A percentile compares a stretch with the other conserved stretches of the same genome.
These are phyloP conservation scores for Trypoxylon attenuatum DNA, from an alignment of 2,888 invertebrate genomes.

Conservation along the genomic window DNA sequence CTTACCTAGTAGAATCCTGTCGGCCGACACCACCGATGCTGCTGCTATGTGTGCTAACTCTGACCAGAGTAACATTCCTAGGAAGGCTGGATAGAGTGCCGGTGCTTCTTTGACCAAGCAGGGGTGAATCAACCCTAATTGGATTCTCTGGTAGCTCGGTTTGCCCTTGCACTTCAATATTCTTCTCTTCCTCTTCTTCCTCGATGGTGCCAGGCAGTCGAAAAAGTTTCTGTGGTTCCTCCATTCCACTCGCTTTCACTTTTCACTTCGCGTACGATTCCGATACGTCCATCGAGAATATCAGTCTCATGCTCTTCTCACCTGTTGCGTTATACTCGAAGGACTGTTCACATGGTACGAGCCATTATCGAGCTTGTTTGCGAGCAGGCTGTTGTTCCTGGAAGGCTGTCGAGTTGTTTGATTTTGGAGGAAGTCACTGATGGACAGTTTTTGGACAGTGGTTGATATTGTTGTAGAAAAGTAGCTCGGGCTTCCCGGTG, in stretches of 20 bases:
- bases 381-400: too few relatives aligned
- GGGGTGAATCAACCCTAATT: constrained; percentile 62
- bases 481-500: too few relatives aligned
- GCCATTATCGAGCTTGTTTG: too few relatives aligned
- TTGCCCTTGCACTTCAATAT: constrained; percentile 44
- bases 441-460: constrained; percentile 38
- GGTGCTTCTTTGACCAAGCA: constrained; percentile 53
- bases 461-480: too few relatives aligned
- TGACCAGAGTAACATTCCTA: constrained; percentile 76
- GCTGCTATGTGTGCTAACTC: constrained; percentile 79
- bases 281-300: constrained; percentile 16
- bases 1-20: constrained; percentile 78
- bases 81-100: constrained; percentile 57
- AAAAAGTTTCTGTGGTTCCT: constrained; percentile 69
- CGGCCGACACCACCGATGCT: constrained; percentile 78
- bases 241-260: constrained; percentile 52
- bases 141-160: constrained; percentile 34
- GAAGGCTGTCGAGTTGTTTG: too few relatives aligned
- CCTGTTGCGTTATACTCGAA: too few relatives aligned
- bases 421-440: too few relatives aligned
- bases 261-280: constrained; percentile 19
- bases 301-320: constrained; percentile 17
- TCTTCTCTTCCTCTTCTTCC: constrained; percentile 64
- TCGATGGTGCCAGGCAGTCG: constrained; percentile 70
- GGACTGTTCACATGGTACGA: too few relatives aligned